Evolutionary conservation across 1,140 invertebrate genomes (phyloP).

Genomic region (Callitettix versicolor): DNA sequence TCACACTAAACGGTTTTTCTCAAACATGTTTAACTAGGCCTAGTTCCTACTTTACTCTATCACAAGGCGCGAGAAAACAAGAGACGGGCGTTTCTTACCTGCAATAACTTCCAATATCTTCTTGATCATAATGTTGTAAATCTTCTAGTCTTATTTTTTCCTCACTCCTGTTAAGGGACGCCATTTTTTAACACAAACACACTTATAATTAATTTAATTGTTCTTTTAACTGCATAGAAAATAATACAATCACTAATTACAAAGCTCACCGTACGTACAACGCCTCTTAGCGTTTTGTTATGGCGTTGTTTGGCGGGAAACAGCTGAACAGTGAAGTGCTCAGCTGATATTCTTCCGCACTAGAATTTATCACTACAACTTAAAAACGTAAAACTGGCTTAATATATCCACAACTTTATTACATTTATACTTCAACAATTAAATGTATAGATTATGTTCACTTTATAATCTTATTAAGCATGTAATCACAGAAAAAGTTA

Average conservation of each 20-base stretch:
- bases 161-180: slow-evolving; percentile 28
- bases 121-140: slow-evolving; percentile 32
- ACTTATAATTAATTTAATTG: slow-evolving; percentile 16
- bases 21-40: background rate
- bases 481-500: background rate
- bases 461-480: background rate
- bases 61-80: background rate
- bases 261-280: slow-evolving; percentile 23
- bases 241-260: slow-evolving; percentile 22
- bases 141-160: slow-evolving; percentile 32
- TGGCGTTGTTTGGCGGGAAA: slow-evolving; percentile 53
- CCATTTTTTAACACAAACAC: slow-evolving; percentile 27
- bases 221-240: slow-evolving; percentile 20
- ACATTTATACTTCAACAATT: too few relatives aligned
- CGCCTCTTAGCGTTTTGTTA: slow-evolving; percentile 43
- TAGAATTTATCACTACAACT: too few relatives aligned
- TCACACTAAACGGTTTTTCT: too few relatives aligned
- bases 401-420: too few relatives aligned
- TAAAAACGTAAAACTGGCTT: too few relatives aligned
- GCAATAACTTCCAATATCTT: slow-evolving; percentile 33
- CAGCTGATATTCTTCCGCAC: too few relatives aligned
- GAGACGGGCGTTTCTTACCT: slow-evolving; percentile 27
- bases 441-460: too few relatives aligned
- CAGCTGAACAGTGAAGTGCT: slow-evolving; percentile 41
- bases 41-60: slow-evolving; percentile 5